Evolutionary conservation across 2,888 invertebrate species (phyloP).

Genomic region (Acleris sparsana): DNA sequence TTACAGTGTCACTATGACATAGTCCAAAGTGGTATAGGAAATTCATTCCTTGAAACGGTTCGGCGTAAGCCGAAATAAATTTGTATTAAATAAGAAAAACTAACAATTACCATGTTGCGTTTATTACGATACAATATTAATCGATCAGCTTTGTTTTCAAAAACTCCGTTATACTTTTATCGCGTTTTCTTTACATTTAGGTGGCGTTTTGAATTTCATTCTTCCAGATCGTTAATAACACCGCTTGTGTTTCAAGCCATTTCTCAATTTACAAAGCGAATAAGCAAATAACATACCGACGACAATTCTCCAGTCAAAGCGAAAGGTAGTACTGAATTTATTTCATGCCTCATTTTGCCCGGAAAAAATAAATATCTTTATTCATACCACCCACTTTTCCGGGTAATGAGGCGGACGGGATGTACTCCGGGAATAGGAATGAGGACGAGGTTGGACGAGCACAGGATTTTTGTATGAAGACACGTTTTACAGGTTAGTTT

Average conservation of each 20-base stretch:
- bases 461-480: slow-evolving; percentile 28
- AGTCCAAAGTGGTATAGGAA: no score
- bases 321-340: slow-evolving; percentile 26
- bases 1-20: no score
- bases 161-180: no score
- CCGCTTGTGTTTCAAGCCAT: background rate
- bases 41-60: no score
- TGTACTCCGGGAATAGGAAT: slow-evolving; percentile 33
- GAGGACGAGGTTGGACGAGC: slow-evolving; percentile 18
- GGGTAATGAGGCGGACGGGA: slow-evolving; percentile 34
- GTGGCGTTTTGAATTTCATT: no score
- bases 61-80: no score
- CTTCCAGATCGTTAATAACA: no score
- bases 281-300: slow-evolving; percentile 7
- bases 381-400: slow-evolving; percentile 37
- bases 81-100: no score
- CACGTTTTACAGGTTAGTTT: slow-evolving; percentile 16
- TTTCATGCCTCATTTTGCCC: slow-evolving; percentile 31
- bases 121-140: no score
- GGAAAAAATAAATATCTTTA: slow-evolving; percentile 35
- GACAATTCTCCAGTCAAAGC: slow-evolving; percentile 18
- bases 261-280: background rate
- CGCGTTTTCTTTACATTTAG: no score
- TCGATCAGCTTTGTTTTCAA: no score
- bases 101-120: no score